Evolutionary conservation across 2,113 vertebrate genomes (phyloP).

Genomic region (Hippocampus abdominalis): DNA sequence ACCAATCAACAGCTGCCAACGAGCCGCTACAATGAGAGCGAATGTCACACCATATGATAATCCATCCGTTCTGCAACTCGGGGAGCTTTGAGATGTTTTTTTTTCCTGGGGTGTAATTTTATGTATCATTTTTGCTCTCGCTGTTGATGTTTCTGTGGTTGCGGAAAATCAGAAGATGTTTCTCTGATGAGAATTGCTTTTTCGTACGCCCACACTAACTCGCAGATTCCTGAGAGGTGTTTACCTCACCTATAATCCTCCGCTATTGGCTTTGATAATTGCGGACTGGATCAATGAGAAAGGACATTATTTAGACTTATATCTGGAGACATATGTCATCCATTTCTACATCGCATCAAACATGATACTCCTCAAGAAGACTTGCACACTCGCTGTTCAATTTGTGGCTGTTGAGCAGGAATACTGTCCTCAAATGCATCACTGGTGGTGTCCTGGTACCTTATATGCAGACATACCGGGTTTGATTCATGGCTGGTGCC

Average conservation of each 20-base stretch:
- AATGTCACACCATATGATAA: constrained; percentile 11
- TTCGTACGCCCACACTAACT: neutral
- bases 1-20: constrained; percentile 13
- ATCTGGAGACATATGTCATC: neutral
- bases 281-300: neutral
- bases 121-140: neutral
- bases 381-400: neutral
- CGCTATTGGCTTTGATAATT: constrained; percentile 8
- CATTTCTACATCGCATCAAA: neutral
- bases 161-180: neutral
- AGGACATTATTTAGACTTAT: constrained; percentile 2
- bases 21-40: constrained; percentile 8
- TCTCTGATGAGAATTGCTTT: neutral
- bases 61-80: constrained; percentile 16
- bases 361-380: neutral
- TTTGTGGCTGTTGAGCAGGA: neutral
- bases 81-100: constrained; percentile 1
- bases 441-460: neutral
- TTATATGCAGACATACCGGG: neutral
- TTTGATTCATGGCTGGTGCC: neutral
- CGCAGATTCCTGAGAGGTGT: neutral
- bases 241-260: neutral
- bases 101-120: neutral
- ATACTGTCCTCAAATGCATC: neutral
- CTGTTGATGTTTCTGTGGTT: neutral